phyloP scores from a whole-genome alignment of 2,797 vertebrate genomes.

The Triplophysa yarkandensis region DNA sequence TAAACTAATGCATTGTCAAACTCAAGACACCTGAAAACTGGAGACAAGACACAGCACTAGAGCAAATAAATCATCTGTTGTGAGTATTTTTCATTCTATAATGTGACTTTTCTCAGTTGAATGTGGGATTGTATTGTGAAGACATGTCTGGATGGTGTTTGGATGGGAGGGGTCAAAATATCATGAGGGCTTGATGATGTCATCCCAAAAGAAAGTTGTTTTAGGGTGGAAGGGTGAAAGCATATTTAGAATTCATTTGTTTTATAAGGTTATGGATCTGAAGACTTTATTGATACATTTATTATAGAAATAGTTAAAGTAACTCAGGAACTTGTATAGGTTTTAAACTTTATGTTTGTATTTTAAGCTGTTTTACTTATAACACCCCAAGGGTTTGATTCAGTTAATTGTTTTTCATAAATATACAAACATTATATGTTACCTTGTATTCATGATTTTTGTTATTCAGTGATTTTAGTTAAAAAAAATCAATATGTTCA shows the following conservation, averaged over 20 bases:
- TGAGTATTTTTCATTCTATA: slow-evolving; percentile 17
- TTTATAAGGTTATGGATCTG: no score
- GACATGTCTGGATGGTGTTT: background rate
- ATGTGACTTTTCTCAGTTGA: background rate
- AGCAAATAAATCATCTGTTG: slow-evolving; percentile 11
- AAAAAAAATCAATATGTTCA: no score
- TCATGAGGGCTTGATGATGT: background rate
- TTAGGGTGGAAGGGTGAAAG: background rate
- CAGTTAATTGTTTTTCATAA: no score
- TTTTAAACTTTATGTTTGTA: no score
- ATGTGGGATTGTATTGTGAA: background rate
- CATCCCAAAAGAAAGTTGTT: background rate
- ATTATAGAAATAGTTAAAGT: no score
- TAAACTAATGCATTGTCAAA: slow-evolving; percentile 32
- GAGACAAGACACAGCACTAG: background rate
- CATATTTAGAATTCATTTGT: background rate
- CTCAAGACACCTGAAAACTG: slow-evolving; percentile 39
- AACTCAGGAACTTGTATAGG: no score
- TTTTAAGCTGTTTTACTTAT: no score
- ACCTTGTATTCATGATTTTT: no score
- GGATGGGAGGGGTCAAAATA: background rate
- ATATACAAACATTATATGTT: no score
- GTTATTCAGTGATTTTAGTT: no score
- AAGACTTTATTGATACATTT: no score
- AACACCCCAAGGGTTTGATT: no score